These are phyloP conservation scores for Sylvilagus bachmani DNA, from an alignment of 2,113 vertebrate species.

Conservation along the genomic window DNA sequence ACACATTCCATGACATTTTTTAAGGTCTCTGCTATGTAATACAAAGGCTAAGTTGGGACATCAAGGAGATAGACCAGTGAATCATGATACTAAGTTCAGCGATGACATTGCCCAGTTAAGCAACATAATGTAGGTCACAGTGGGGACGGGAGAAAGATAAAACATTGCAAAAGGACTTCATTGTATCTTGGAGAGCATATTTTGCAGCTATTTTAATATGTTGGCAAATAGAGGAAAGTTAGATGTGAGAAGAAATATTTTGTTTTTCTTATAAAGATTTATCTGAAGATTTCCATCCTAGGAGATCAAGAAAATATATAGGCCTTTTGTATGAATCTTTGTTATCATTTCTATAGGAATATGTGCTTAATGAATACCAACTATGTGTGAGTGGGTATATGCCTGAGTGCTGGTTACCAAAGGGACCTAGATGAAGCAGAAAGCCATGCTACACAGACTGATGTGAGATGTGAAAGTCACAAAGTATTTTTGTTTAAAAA, in stretches of 20 bases:
- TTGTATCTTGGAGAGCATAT: background rate
- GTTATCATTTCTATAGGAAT: background rate
- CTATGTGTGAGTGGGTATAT: too few relatives aligned
- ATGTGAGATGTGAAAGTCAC: background rate
- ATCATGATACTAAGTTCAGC: conserved; percentile 28
- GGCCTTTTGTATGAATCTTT: background rate
- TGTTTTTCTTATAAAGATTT: background rate
- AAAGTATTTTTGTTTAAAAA: background rate
- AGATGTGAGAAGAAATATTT: background rate
- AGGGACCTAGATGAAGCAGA: background rate
- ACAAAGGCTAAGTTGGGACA: background rate
- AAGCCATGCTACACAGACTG: background rate
- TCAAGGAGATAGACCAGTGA: background rate
- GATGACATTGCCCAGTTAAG: background rate
- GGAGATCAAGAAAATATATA: background rate
- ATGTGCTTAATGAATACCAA: background rate
- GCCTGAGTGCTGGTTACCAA: background rate
- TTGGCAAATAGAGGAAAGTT: conserved; percentile 13
- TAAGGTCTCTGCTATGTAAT: background rate
- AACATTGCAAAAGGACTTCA: conserved; percentile 10
- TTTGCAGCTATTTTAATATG: background rate
- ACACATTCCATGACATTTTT: too few relatives aligned
- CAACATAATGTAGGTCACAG: conserved; percentile 4
- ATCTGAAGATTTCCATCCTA: background rate
- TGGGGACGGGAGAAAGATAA: conserved; percentile 21